These are phyloP conservation scores for Caenorhabditis becei DNA, from an alignment of 2,888 invertebrate genomes.

Conservation along the genomic window DNA sequence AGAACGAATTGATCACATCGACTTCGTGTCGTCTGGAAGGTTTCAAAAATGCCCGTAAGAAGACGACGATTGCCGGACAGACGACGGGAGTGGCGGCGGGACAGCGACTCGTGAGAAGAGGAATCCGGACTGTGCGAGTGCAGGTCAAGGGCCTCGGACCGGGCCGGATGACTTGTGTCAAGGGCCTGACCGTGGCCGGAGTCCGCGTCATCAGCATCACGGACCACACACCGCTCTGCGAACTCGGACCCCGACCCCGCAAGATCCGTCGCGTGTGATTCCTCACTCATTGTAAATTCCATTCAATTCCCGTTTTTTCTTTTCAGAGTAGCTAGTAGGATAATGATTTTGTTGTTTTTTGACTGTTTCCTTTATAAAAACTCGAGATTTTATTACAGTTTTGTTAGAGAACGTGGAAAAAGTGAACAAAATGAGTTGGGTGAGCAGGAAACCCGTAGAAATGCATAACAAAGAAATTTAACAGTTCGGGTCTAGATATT, in stretches of 20 bases:
- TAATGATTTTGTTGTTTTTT: slow-evolving; percentile 17
- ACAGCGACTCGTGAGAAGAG: slow-evolving; percentile 81
- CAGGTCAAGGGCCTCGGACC: slow-evolving; percentile 82
- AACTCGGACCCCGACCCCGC: slow-evolving; percentile 88
- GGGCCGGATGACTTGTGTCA: slow-evolving; percentile 88
- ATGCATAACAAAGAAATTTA: neutral
- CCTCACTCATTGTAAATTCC: slow-evolving; percentile 16
- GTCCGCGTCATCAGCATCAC: slow-evolving; percentile 92
- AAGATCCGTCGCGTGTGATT: slow-evolving; percentile 89
- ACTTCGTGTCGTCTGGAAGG: slow-evolving; percentile 88
- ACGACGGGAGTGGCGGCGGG: slow-evolving; percentile 91
- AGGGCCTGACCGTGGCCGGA: slow-evolving; percentile 94
- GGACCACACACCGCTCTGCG: slow-evolving; percentile 91
- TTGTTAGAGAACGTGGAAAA: slow-evolving; percentile 19
- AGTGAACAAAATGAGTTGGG: slow-evolving; percentile 21
- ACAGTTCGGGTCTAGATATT: slow-evolving; percentile 18
- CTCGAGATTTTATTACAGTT: neutral
- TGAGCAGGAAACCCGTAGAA: slow-evolving; percentile 2
- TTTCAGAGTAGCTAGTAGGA: slow-evolving; percentile 16
- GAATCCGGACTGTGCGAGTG: slow-evolving; percentile 81
- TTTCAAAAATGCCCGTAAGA: slow-evolving; percentile 94
- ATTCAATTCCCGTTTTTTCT: neutral
- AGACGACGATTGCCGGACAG: slow-evolving; percentile 95
- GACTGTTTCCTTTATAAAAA: slow-evolving; percentile 12
- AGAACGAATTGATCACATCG: slow-evolving; percentile 75